Conservation (phyloP, 2,113 vertebrate species). For the Coptodon rendalli region DNA sequence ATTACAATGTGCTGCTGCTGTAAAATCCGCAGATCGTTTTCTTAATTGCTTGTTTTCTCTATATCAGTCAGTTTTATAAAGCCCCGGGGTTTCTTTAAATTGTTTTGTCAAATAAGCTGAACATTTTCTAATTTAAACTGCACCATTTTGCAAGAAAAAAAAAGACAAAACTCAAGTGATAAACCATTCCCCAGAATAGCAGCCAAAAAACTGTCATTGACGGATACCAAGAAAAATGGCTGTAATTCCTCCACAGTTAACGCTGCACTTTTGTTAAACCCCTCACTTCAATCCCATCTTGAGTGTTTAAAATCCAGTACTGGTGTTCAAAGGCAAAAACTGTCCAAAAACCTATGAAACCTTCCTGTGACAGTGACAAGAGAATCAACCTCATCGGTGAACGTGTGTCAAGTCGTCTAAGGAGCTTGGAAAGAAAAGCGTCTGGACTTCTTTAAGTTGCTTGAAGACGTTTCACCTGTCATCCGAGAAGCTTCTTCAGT, state of each 20-base stretch:
- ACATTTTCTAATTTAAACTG: not conserved
- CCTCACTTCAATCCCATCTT: not conserved
- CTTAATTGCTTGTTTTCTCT: not conserved
- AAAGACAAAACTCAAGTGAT: not conserved
- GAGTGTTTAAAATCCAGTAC: not conserved
- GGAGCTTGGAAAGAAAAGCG: too few relatives aligned
- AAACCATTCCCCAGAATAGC: not conserved
- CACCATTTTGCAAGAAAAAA: not conserved
- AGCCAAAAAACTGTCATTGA: not conserved
- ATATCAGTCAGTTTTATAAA: not conserved
- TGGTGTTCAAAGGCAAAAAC: not conserved
- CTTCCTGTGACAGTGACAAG: not conserved
- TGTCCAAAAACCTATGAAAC: not conserved
- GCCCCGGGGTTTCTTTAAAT: not conserved
- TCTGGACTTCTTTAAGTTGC: too few relatives aligned
- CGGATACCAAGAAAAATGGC: not conserved
- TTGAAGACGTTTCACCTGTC: too few relatives aligned
- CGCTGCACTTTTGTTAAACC: not conserved
- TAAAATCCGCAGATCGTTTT: not conserved
- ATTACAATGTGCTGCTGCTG: not conserved
- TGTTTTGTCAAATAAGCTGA: not conserved
- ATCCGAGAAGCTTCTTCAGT: too few relatives aligned
- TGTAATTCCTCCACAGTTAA: not conserved
- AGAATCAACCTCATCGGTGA: not conserved
- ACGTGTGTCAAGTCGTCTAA: not conserved